Conservation (phyloP, 2,797 vertebrate genomes). For the Adelosebastes latens region DNA sequence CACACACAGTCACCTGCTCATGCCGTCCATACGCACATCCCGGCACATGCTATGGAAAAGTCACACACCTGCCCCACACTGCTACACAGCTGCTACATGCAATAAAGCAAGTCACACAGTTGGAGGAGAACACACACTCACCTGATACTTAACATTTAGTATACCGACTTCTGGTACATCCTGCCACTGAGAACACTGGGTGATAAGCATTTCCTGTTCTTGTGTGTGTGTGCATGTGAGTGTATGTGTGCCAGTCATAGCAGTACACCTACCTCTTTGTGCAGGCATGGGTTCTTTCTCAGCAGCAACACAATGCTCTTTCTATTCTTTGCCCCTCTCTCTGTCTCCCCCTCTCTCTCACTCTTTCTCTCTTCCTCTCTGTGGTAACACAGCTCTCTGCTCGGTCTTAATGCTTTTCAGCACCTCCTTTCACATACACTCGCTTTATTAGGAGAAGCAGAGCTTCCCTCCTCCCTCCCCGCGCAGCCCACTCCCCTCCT, state of each 20-base stretch:
- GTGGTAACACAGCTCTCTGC: conserved; percentile 59
- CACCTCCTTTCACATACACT: conserved; percentile 74
- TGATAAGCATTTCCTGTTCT: conserved; percentile 39
- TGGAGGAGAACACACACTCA: conserved; percentile 46
- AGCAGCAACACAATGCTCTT: conserved; percentile 77
- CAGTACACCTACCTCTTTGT: conserved; percentile 85
- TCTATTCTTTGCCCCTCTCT: conserved; percentile 68
- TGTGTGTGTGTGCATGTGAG: conserved; percentile 14
- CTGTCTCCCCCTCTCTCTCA: conserved; percentile 5
- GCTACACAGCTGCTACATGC: conserved; percentile 21
- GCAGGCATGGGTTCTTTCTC: conserved; percentile 81
- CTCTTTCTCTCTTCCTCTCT: conserved; percentile 43
- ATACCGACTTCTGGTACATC: conserved; percentile 16
- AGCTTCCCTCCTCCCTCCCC: conserved; percentile 65
- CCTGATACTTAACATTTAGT: conserved; percentile 35
- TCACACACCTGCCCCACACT: conserved; percentile 48
- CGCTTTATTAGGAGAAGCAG: conserved; percentile 74
- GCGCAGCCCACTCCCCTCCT: conserved; percentile 67
- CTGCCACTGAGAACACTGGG: conserved; percentile 5
- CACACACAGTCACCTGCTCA: conserved; percentile 24
- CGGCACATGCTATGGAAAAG: conserved; percentile 32
- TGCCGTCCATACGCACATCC: not conserved
- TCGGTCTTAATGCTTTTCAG: conserved; percentile 60
- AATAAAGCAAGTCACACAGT: conserved; percentile 37
- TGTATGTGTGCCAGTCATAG: conserved; percentile 54